Evolutionary conservation across 2,797 vertebrate genomes (phyloP).

Genomic region (Urosaurus nigricauda): DNA sequence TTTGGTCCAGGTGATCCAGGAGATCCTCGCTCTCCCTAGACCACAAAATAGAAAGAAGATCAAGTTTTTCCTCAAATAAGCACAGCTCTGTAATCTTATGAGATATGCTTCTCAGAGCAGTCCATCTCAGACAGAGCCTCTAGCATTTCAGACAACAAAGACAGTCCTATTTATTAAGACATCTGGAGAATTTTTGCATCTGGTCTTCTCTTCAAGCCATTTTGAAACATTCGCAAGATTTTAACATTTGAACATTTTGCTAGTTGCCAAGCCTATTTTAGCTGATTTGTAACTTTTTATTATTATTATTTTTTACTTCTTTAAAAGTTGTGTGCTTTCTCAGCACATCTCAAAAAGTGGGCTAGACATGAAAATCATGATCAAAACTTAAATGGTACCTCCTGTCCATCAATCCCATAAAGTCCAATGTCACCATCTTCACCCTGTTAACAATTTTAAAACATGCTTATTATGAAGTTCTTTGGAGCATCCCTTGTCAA

Average conservation of each 20-base stretch:
- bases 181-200: neutral
- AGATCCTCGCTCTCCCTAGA: constrained; percentile 81
- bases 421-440: constrained; percentile 83
- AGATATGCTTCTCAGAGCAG: neutral
- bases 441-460: constrained; percentile 77
- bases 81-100: constrained; percentile 44
- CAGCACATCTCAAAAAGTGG: neutral
- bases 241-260: neutral
- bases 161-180: no score
- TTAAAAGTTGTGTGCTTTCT: neutral
- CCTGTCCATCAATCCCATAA: constrained; percentile 84
- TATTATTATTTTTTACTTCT: neutral
- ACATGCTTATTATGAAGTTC: constrained; percentile 10
- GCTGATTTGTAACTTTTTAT: neutral
- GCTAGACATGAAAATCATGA: neutral
- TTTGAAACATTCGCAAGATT: constrained; percentile 4
- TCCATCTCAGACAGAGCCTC: neutral
- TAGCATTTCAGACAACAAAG: neutral
- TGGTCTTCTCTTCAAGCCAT: neutral
- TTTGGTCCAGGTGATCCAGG: constrained; percentile 79
- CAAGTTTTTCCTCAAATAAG: constrained; percentile 77
- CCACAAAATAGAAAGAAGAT: constrained; percentile 2
- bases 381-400: constrained; percentile 75
- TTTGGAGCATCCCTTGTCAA: neutral
- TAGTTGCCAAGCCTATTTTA: neutral